Evolutionary conservation across 2,888 invertebrate species (phyloP).

Genomic region (Molorchus minor): DNA sequence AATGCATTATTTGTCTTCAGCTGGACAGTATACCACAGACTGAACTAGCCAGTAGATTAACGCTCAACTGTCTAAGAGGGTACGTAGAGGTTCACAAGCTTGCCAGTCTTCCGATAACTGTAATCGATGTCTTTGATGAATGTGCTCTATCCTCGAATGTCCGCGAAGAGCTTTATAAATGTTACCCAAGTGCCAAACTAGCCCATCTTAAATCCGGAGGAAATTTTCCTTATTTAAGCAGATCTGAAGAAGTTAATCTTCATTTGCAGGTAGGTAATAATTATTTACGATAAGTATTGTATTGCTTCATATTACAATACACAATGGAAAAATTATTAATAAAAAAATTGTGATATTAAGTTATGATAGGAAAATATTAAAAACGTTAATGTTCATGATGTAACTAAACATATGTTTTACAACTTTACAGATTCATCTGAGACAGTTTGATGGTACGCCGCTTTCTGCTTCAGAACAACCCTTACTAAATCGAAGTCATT

Average conservation of each 20-base stretch:
- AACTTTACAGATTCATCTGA: conserved; percentile 72
- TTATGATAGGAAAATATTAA: too few species aligned
- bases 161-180: conserved; percentile 83
- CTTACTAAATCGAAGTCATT: conserved; percentile 52
- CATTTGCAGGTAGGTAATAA: conserved; percentile 78
- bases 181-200: conserved; percentile 84
- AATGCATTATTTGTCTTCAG: conserved; percentile 64
- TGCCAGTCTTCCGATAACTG: conserved; percentile 75
- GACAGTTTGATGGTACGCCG: conserved; percentile 74
- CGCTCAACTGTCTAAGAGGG: conserved; percentile 83
- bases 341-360: not conserved
- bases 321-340: not conserved
- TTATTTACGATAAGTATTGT: too few species aligned
- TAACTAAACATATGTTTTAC: conserved; percentile 27
- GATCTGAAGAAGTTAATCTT: conserved; percentile 88
- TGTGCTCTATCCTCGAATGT: conserved; percentile 82
- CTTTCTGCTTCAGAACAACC: conserved; percentile 68
- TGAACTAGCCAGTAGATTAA: conserved; percentile 86
- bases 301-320: too few species aligned
- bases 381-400: not conserved
- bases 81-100: conserved; percentile 82
- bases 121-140: conserved; percentile 90
- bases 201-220: conserved; percentile 90
- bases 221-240: conserved; percentile 89
- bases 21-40: conserved; percentile 83